A percentile compares a stretch with the other conserved stretches of the same genome.
phyloP scores from a whole-genome alignment of 2,888 invertebrate species.

The Nephrocerus scutellatus region DNA sequence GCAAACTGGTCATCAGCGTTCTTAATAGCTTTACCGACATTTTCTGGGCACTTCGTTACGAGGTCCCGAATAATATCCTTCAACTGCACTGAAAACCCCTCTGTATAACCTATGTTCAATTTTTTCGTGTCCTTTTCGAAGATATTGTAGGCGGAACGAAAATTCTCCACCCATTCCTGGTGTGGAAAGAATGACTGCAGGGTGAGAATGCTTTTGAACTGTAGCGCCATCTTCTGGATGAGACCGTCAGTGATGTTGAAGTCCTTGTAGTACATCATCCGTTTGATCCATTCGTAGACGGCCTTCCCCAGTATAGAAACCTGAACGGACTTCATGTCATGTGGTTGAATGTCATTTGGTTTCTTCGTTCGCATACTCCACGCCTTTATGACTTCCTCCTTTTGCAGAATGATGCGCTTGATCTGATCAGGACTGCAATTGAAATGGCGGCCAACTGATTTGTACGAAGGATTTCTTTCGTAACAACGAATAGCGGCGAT shows the following conservation, averaged over 20 bases:
- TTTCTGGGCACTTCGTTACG: conserved; percentile 30
- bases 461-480: conserved; percentile 40
- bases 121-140: conserved; percentile 35
- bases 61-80: conserved; percentile 40
- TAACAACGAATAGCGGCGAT: conserved; percentile 43
- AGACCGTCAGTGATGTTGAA: conserved; percentile 39
- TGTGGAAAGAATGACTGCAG: conserved; percentile 40
- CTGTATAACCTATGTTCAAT: conserved; percentile 35
- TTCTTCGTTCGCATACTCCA: conserved; percentile 43
- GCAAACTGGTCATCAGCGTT: background rate
- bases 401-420: conserved; percentile 41
- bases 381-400: conserved; percentile 35
- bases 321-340: conserved; percentile 38
- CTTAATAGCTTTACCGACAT: conserved; percentile 7
- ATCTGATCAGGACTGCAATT: conserved; percentile 45
- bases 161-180: conserved; percentile 42
- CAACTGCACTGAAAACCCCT: conserved; percentile 41
- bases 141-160: conserved; percentile 36
- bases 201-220: conserved; percentile 41
- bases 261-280: conserved; percentile 45
- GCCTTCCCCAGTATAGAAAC: conserved; percentile 41
- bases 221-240: conserved; percentile 42
- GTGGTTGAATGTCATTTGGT: conserved; percentile 32
- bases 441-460: conserved; percentile 41
- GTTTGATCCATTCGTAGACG: conserved; percentile 43